Evolutionary conservation across 2,797 vertebrate genomes (phyloP), one percentile per base, ranked within the genome.

Genomic region (Liasis olivaceus): DNA sequence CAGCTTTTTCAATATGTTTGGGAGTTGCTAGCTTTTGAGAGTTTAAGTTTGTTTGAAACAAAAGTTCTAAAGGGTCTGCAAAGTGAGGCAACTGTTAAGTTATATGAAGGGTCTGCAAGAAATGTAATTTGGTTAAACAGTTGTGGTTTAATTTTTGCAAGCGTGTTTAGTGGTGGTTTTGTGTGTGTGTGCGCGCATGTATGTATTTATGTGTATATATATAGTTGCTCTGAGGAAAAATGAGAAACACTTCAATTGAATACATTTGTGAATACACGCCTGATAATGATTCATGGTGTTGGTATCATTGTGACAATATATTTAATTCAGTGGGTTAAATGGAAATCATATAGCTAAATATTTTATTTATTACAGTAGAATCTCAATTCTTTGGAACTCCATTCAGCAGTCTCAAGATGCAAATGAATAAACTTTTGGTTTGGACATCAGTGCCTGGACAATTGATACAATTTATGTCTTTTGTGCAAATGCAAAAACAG

Each of bases 91-190:
- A 59, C 28, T 4, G 85, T 36, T 51, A 60, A 77, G 26, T 91
- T 93, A 93, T 89, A 47, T 89, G 88, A 90, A n/a, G 85, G 63
- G 1, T 69, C 94, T 93, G 5, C 11, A 87, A 13, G 42, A 58
- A 17, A 64, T 12, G 24, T 64, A 89, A 0, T 3, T 0, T 1
- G 1, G 26, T 84, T 85, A 42, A 64, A 28, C 11, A 62, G 24
- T 13, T 81, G 2, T 63, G 60, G 20, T 28, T 54, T 60, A n/a
- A 72, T 64, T 36, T 84, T 20, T 64, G 42, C 28, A 88, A 66
- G 62, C 26, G 5, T 56, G 63, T 36, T 54, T 54, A 8, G 51
- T 54, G 51, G 51, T 51, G 51, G 51, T 51, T 5, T 54, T 54
- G 51, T 54, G 51, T 54, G 51, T 54, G 7, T 54, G 51, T 54